phyloP scores from a whole-genome alignment of 1,140 invertebrate species.

The Saccostrea echinata region DNA sequence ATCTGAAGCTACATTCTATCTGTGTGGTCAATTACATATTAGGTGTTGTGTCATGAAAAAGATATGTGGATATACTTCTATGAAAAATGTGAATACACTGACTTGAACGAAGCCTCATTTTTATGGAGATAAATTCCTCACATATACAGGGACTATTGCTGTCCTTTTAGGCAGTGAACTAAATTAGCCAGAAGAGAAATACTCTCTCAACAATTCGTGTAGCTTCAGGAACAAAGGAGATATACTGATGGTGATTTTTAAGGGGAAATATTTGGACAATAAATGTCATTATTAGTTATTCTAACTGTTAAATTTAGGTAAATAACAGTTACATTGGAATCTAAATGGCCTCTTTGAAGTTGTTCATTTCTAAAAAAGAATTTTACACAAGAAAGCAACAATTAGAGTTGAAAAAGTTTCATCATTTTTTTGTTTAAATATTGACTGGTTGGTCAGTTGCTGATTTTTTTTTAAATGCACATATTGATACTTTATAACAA shows the following conservation, averaged over 20 bases:
- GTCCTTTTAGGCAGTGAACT: not conserved
- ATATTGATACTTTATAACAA: no score
- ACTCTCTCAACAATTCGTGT: not conserved
- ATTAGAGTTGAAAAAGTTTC: no score
- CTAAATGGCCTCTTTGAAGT: no score
- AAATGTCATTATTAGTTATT: not conserved
- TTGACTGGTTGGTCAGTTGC: no score
- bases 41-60: conserved; percentile 24
- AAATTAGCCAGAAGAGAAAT: not conserved
- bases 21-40: conserved; percentile 20
- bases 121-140: not conserved
- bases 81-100: not conserved
- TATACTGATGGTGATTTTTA: not conserved
- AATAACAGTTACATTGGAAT: no score
- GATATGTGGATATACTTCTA: not conserved
- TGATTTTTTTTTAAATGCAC: no score
- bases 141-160: not conserved
- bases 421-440: no score
- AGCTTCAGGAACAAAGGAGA: not conserved
- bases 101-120: not conserved
- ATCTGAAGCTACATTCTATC: not conserved
- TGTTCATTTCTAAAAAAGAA: no score
- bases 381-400: no score
- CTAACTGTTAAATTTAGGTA: no score
- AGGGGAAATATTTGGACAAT: not conserved